Percentiles rank a stretch among this genome's conserved stretches.
These are phyloP conservation scores for Mamestra brassicae DNA, from an alignment of 2,888 invertebrate genomes.

Conservation along the genomic window DNA sequence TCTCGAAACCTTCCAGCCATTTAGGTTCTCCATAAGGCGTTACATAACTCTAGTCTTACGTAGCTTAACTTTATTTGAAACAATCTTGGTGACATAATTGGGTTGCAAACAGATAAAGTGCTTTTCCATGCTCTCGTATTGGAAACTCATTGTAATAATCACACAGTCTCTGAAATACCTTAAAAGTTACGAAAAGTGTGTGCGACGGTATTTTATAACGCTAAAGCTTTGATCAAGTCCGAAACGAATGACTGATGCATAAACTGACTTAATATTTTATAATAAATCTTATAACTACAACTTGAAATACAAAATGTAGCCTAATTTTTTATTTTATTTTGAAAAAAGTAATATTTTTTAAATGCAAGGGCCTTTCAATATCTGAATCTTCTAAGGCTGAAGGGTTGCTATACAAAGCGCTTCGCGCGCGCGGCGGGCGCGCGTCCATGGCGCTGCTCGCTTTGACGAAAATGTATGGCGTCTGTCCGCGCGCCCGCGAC, in stretches of 20 bases:
- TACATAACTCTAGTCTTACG: too few relatives aligned
- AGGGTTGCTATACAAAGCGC: too few relatives aligned
- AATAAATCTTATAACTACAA: too few relatives aligned
- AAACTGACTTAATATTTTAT: background rate
- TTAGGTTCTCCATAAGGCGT: background rate
- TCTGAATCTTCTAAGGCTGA: too few relatives aligned
- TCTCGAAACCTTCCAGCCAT: background rate
- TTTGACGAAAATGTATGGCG: too few relatives aligned
- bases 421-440: too few relatives aligned
- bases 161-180: background rate
- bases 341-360: too few relatives aligned
- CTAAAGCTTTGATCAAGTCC: background rate
- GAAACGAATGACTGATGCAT: background rate
- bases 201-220: background rate
- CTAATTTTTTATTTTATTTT: too few relatives aligned
- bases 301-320: too few relatives aligned
- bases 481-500: too few relatives aligned
- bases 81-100: background rate
- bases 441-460: too few relatives aligned
- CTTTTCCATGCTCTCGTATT: background rate
- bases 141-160: conserved; percentile 3
- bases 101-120: background rate
- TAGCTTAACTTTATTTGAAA: background rate
- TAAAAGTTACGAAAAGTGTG: background rate
- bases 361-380: too few relatives aligned